Percentiles rank a stretch among this genome's conserved stretches.
These are phyloP conservation scores for Stictonetta naevosa DNA, from an alignment of 2,113 vertebrate genomes.

Conservation along the genomic window DNA sequence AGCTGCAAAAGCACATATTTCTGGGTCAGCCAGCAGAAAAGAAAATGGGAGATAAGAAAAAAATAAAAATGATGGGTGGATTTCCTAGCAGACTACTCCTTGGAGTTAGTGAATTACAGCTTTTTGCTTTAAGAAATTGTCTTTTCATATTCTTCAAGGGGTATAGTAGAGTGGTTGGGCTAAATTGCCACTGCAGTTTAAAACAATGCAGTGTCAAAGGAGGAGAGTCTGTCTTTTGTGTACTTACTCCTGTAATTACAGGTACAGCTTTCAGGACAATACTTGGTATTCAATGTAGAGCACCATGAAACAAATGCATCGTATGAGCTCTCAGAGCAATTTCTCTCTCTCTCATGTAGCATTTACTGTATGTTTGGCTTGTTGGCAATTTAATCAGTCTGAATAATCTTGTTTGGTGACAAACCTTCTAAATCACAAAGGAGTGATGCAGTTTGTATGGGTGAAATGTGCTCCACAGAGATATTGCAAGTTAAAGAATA, in stretches of 20 bases:
- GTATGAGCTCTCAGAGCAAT: not conserved
- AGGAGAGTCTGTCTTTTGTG: not conserved
- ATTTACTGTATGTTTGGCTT: constrained; percentile 58
- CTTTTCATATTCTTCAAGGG: not conserved
- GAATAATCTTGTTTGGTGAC: constrained; percentile 71
- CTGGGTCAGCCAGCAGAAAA: not conserved
- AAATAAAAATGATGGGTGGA: not conserved
- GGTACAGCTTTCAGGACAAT: not conserved
- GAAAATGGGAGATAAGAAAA: too few species aligned
- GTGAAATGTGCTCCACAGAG: constrained; percentile 49
- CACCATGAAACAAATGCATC: not conserved
- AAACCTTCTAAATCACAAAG: constrained; percentile 70
- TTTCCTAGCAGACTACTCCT: not conserved
- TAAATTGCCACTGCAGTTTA: not conserved
- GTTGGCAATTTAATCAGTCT: constrained; percentile 70
- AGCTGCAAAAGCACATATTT: not conserved
- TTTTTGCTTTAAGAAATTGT: not conserved
- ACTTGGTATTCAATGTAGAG: not conserved
- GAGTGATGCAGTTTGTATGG: constrained; percentile 59
- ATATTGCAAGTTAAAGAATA: constrained; percentile 65
- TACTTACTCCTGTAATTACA: not conserved
- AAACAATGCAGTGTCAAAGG: not conserved
- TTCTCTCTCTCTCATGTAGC: constrained; percentile 56
- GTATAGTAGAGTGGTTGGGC: not conserved
- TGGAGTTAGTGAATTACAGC: not conserved